phyloP scores from a whole-genome alignment of 2,888 invertebrate genomes.

The Sinelater perroti region DNA sequence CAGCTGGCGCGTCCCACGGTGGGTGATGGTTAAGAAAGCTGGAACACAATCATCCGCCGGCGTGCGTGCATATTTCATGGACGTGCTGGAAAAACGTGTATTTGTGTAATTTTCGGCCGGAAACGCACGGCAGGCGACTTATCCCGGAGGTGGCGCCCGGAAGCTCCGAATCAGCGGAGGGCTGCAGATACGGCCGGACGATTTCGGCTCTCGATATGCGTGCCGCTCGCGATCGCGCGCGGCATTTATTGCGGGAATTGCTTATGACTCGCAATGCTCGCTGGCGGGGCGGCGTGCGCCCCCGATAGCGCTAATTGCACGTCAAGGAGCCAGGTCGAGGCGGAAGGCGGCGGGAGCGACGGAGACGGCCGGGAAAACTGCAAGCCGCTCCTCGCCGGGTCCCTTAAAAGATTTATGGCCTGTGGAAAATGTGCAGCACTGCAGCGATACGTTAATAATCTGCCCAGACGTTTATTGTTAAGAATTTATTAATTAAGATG shows the following conservation, averaged over 20 bases:
- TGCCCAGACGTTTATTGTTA: conserved; percentile 45
- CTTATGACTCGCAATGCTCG: conserved; percentile 49
- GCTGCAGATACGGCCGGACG: not conserved
- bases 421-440: conserved; percentile 44
- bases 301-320: conserved; percentile 22
- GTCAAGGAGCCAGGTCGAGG: conserved; percentile 12
- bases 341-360: conserved; percentile 28
- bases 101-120: conserved; percentile 56
- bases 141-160: conserved; percentile 46
- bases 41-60: conserved; percentile 42
- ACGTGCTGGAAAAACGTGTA: conserved; percentile 47
- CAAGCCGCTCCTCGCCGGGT: conserved; percentile 43
- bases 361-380: conserved; percentile 40
- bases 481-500: conserved; percentile 47
- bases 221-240: conserved; percentile 48
- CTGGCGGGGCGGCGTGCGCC: conserved; percentile 19
- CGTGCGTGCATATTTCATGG: conserved; percentile 56
- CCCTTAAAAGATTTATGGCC: conserved; percentile 44
- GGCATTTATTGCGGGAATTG: conserved; percentile 53
- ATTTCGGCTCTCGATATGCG: conserved; percentile 37
- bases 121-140: conserved; percentile 53
- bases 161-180: not conserved
- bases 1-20: conserved; percentile 36
- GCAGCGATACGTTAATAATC: conserved; percentile 47
- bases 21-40: conserved; percentile 35